Conservation (phyloP, 1,140 invertebrate genomes). For the Philaenus spumarius region DNA sequence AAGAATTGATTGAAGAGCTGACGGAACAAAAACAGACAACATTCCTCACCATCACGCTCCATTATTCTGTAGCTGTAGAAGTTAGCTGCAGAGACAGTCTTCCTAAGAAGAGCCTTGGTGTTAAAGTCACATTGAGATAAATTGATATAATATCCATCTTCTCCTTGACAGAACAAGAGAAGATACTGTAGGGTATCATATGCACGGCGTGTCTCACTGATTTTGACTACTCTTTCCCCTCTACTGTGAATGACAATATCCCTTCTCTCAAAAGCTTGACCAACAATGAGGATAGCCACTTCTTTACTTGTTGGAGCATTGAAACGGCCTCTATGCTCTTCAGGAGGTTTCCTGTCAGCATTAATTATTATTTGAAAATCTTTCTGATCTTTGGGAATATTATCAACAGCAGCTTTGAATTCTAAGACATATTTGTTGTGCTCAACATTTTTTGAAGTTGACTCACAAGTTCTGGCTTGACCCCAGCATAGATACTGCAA, state of each 20-base stretch:
- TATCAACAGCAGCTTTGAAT: slow-evolving; percentile 32
- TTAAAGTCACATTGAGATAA: slow-evolving; percentile 7
- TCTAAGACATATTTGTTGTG: slow-evolving; percentile 28
- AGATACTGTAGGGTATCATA: slow-evolving; percentile 39
- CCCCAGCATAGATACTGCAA: too few species aligned
- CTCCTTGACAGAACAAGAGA: slow-evolving; percentile 34
- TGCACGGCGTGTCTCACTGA: slow-evolving; percentile 32
- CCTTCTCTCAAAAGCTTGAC: slow-evolving; percentile 26
- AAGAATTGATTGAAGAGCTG: slow-evolving; percentile 37
- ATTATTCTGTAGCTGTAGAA: slow-evolving; percentile 32
- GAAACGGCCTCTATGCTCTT: slow-evolving; percentile 29
- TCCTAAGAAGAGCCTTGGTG: slow-evolving; percentile 17
- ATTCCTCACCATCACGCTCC: neutral
- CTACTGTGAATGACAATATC: slow-evolving; percentile 31
- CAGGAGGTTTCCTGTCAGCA: slow-evolving; percentile 31
- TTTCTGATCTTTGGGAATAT: slow-evolving; percentile 15
- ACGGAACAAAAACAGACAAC: slow-evolving; percentile 27
- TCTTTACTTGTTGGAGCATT: slow-evolving; percentile 32
- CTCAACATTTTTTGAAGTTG: too few species aligned
- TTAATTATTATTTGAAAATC: slow-evolving; percentile 25
- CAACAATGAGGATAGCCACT: slow-evolving; percentile 31
- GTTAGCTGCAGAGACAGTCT: slow-evolving; percentile 31
- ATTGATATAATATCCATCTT: slow-evolving; percentile 25
- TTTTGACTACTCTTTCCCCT: slow-evolving; percentile 19
- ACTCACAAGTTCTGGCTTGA: too few species aligned